Evolutionary conservation across 2,888 invertebrate species (phyloP).

Genomic region (Disparrhopalites patrizii): DNA sequence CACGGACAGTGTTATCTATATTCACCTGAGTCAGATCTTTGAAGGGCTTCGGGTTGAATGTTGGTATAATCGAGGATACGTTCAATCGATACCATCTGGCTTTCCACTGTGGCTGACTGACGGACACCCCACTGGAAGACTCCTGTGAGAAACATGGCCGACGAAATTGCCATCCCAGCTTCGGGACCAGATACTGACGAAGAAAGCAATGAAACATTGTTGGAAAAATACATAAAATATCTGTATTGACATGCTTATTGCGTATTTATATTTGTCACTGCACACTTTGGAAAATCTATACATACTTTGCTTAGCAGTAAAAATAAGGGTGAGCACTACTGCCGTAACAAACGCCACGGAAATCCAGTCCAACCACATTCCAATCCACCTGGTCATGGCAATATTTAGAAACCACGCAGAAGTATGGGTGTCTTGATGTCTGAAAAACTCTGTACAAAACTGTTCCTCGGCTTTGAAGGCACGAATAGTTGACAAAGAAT

Average conservation of each 20-base stretch:
- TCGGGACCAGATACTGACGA: conserved; percentile 22
- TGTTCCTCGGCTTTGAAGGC: conserved; percentile 71
- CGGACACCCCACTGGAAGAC: conserved; percentile 55
- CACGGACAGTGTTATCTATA: background rate
- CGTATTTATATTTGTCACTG: too few relatives aligned
- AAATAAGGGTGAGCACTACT: conserved; percentile 54
- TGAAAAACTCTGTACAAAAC: conserved; percentile 70
- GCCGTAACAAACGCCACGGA: conserved; percentile 79
- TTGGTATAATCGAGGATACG: conserved; percentile 55
- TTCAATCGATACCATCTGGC: conserved; percentile 52
- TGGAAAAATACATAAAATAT: background rate
- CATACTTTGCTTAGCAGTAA: background rate
- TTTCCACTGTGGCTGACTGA: conserved; percentile 66
- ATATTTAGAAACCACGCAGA: conserved; percentile 83
- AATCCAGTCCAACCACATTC: conserved; percentile 67
- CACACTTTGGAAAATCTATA: too few relatives aligned
- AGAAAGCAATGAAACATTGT: background rate
- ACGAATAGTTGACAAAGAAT: conserved; percentile 41
- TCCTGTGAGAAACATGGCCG: conserved; percentile 29
- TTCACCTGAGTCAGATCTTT: conserved; percentile 1
- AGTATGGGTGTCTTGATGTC: conserved; percentile 51
- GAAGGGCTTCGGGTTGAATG: conserved; percentile 51
- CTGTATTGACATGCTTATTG: too few relatives aligned
- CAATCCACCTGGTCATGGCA: conserved; percentile 84
- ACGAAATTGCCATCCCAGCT: conserved; percentile 35